Base-by-base conservation (phyloP, 1,140 invertebrate species). In the Phortica variegata region DNA sequence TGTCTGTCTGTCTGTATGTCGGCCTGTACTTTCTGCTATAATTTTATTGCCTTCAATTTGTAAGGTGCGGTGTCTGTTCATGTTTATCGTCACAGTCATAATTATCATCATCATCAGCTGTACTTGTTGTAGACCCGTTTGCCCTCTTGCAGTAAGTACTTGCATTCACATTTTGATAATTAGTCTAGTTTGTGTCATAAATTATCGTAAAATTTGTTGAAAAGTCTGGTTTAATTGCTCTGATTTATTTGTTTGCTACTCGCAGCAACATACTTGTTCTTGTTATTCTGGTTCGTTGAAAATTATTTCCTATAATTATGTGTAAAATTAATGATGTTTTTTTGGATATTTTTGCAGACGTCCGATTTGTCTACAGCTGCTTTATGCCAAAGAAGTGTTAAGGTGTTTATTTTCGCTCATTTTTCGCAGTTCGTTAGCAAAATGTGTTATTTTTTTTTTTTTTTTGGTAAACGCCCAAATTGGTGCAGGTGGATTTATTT, bases 211-310 rank as follows among this genome's bases (percentile, higher is more conserved):
- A 56, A 50, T 55, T 61, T 68, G 63, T 42, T 66, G 63, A 66
- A 66, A 68, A 66, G 60, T 66, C 54, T 47, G 54, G 58, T 63
- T 68, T 66, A 66, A 68, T 66, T 63, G 63, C 63, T 49, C 63
- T 68, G 63, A 66, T 68, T 66, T 68, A 66, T 54, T 60, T 60
- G 62, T 58, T 47, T 7, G 29, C 7, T 12, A 31, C 29, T 31
- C 29, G 7, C 7, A 31, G 29, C 7, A 31, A 31, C 29, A 31
- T 31, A 31, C 19, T n/a, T 20, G 10, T 12, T 6, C 38, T 26
- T 38, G 29, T 38, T 32, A 52, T 50, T 31, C 42, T 41, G 12
- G 40, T 43, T 36, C 51, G 47, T 50, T 13, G 33, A 20, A 10
- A 16, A 12, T 19, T 19, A 19, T 32, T 19, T 43, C 31, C 29